Evolutionary conservation across 1,140 invertebrate genomes (phyloP).

Genomic region (Calosoma granatense): DNA sequence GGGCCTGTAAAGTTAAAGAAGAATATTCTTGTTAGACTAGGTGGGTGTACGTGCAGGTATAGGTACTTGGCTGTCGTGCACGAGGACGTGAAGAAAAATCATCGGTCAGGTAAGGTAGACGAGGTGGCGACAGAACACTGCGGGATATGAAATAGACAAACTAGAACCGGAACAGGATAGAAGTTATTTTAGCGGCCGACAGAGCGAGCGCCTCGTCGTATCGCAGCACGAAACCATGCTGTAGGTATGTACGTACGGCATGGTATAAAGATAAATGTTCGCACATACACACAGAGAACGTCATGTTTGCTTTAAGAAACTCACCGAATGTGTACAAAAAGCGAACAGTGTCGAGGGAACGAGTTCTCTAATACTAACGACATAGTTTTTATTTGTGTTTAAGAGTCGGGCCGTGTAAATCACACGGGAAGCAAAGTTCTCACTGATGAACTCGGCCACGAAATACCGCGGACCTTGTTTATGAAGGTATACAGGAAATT

Average conservation of each 20-base stretch:
- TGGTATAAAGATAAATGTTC: too few relatives aligned
- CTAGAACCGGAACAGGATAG: not conserved
- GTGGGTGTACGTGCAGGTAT: too few relatives aligned
- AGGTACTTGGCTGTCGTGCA: too few relatives aligned
- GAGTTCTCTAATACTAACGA: not conserved
- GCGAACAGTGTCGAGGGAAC: not conserved
- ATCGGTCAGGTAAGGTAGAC: too few relatives aligned
- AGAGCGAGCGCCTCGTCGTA: not conserved
- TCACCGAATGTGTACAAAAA: not conserved
- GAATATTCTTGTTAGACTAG: too few relatives aligned
- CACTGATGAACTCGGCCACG: too few relatives aligned
- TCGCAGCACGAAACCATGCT: not conserved
- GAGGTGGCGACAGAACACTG: not conserved
- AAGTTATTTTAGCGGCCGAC: not conserved
- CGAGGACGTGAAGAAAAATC: too few relatives aligned
- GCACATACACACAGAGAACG: too few relatives aligned
- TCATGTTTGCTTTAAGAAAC: not conserved
- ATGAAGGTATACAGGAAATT: conserved; percentile 5
- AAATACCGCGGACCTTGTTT: not conserved
- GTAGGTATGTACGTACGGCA: too few relatives aligned
- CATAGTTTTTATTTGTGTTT: not conserved
- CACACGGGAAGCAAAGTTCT: not conserved
- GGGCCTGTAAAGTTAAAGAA: too few relatives aligned
- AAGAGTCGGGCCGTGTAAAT: not conserved
- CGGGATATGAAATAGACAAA: not conserved